These are phyloP conservation scores for Lagria hirta DNA, from an alignment of 2,888 invertebrate species.

Conservation along the genomic window DNA sequence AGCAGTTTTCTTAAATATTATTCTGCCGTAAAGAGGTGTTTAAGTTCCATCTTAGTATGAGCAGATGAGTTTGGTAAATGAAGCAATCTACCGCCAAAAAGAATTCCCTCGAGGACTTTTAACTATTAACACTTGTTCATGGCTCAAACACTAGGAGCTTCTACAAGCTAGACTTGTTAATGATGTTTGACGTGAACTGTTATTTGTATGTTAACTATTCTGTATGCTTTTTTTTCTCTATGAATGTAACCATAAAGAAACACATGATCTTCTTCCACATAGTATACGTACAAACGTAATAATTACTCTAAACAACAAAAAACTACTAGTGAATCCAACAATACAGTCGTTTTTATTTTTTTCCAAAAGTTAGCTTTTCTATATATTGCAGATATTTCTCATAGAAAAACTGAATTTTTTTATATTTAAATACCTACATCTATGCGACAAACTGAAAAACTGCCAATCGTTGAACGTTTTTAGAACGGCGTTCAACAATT, in stretches of 20 bases:
- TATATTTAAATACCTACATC: too few species aligned
- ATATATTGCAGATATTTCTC: too few species aligned
- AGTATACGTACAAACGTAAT: too few species aligned
- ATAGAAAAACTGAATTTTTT: too few species aligned
- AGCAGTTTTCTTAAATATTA: slow-evolving; percentile 35
- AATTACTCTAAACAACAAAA: too few species aligned
- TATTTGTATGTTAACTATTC: slow-evolving; percentile 23
- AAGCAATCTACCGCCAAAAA: slow-evolving; percentile 26
- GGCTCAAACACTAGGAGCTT: slow-evolving; percentile 24
- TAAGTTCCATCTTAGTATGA: slow-evolving; percentile 23
- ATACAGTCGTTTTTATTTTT: too few species aligned
- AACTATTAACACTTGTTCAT: slow-evolving; percentile 24
- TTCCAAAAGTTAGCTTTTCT: too few species aligned
- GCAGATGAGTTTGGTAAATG: slow-evolving; percentile 20
- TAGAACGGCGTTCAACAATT: too few species aligned
- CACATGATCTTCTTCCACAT: slow-evolving; percentile 8
- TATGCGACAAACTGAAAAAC: too few species aligned
- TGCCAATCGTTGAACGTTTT: too few species aligned
- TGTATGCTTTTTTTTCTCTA: slow-evolving; percentile 11
- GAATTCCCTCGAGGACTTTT: slow-evolving; percentile 20
- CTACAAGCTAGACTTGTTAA: slow-evolving; percentile 20
- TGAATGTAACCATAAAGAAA: too few species aligned
- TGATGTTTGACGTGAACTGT: slow-evolving; percentile 18
- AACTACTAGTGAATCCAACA: too few species aligned
- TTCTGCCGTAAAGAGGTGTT: slow-evolving; percentile 22